Percentiles rank a stretch among this genome's conserved stretches.
These are phyloP conservation scores for Tipula vernalis DNA, from an alignment of 2,888 invertebrate species.

Conservation along the genomic window DNA sequence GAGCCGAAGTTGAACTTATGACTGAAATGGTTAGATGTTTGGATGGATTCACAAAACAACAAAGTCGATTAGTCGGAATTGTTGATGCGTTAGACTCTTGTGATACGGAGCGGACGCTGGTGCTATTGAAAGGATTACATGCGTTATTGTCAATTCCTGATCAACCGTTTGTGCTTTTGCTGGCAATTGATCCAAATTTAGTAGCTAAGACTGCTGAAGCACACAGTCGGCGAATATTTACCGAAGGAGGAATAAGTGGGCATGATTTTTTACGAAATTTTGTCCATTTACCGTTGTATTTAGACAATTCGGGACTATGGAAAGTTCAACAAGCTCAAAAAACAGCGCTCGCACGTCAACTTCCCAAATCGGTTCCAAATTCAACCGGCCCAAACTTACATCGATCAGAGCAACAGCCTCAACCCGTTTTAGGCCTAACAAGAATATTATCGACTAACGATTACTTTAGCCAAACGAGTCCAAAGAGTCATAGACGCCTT, in stretches of 20 bases:
- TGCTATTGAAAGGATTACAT: conserved; percentile 89
- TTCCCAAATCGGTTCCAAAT: conserved; percentile 82
- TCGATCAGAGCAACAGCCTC: conserved; percentile 56
- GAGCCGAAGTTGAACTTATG: conserved; percentile 75
- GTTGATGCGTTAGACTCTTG: conserved; percentile 97
- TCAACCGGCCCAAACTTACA: conserved; percentile 82
- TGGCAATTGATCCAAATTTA: conserved; percentile 97
- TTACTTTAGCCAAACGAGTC: conserved; percentile 98
- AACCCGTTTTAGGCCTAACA: conserved; percentile 39
- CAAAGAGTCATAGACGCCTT: conserved; percentile 85
- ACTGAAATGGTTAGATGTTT: conserved; percentile 80
- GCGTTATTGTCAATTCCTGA: conserved; percentile 87
- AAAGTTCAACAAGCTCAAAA: conserved; percentile 80
- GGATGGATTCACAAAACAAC: conserved; percentile 89
- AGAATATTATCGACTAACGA: conserved; percentile 90
- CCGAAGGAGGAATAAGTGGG: conserved; percentile 78
- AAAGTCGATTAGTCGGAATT: conserved; percentile 87
- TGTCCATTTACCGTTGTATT: conserved; percentile 94
- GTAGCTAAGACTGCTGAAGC: conserved; percentile 93
- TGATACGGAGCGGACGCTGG: conserved; percentile 89
- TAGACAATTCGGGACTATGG: conserved; percentile 90
- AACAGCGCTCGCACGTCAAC: conserved; percentile 45
- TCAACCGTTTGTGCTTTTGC: conserved; percentile 88
- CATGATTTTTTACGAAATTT: conserved; percentile 90
- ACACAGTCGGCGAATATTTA: conserved; percentile 74